Conservation (phyloP, 2,797 vertebrate species). For the Spinibarbus caldwelli region DNA sequence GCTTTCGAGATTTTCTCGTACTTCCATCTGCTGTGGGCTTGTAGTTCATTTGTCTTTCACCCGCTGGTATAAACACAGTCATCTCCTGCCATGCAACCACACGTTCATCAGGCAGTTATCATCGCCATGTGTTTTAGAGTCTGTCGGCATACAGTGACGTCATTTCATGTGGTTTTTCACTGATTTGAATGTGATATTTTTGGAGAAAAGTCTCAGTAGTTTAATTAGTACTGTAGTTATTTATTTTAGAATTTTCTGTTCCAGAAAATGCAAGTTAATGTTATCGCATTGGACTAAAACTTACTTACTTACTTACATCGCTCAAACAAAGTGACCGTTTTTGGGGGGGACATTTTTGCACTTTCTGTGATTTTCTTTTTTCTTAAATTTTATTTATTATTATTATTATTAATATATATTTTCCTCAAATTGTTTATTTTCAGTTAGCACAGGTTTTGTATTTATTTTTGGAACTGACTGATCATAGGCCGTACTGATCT, state of each 20-base stretch:
- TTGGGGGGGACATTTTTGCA: neutral
- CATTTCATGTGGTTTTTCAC: neutral
- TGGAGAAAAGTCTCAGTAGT: neutral
- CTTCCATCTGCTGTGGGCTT: neutral
- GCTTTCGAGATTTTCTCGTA: neutral
- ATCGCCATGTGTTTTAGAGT: neutral
- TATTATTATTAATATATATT: no score
- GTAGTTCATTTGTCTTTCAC: slow-evolving; percentile 14
- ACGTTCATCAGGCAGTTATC: neutral
- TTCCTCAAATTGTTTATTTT: neutral
- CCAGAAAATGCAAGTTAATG: neutral
- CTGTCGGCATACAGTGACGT: neutral
- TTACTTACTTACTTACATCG: neutral
- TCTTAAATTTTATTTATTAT: no score
- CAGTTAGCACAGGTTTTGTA: neutral
- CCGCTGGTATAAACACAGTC: slow-evolving; percentile 13
- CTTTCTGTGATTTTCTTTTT: neutral
- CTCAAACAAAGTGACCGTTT: neutral
- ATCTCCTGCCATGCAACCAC: slow-evolving; percentile 1
- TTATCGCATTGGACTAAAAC: neutral
- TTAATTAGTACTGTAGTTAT: neutral
- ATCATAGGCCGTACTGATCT: neutral
- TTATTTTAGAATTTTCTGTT: neutral
- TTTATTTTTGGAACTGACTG: neutral
- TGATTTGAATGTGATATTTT: neutral